Base-by-base conservation (phyloP, 2,888 invertebrate genomes). In the Napeogenes sylphis region DNA sequence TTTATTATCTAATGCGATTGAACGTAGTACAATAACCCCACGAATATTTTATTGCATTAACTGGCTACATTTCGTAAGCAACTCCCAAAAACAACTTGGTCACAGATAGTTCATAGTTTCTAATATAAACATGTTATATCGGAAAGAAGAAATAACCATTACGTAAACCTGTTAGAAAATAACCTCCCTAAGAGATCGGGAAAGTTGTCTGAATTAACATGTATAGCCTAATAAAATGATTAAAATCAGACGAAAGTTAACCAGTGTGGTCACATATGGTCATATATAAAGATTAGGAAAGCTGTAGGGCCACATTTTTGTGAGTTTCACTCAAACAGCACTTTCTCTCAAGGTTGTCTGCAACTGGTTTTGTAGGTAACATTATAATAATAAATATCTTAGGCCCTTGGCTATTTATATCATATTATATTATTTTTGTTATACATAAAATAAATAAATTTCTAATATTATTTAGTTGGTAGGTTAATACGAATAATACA, bases 231-330 rank as follows among this genome's bases (percentile, higher is more conserved):
- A 65, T 68, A 66, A 64, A 68, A 63, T 68, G 70, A 70, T 70
- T 62, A 57, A 55, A 62, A 68, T 68, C 75, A 76, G 70, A 58
- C 70, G 72, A 71, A 68, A 70, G 70, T 73, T 73, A 75, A 83
- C 84, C 87, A 79, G 75, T 85, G 83, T 73, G 66, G 67, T 71
- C 75, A 76, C 69, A 73, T 69, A 74, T 72, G 69, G 60, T 72
- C 76, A 77, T 78, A 79, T 71, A 75, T 76, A 70, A 74, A 71
- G 67, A 70, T 69, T 77, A 84, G 76, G 83, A 88, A 88, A 88
- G 87, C 80, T 73, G 81, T 71, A 75, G 69, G 73, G 79, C 77
- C 70, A 71, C 83, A 84, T 85, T 86, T 84, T 83, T 82, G 79
- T 73, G 65, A 75, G 80, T 85, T 82, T 82, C 85, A 79, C 84